Conservation (phyloP, 2,113 vertebrate genomes). For the Mobula birostris region DNA sequence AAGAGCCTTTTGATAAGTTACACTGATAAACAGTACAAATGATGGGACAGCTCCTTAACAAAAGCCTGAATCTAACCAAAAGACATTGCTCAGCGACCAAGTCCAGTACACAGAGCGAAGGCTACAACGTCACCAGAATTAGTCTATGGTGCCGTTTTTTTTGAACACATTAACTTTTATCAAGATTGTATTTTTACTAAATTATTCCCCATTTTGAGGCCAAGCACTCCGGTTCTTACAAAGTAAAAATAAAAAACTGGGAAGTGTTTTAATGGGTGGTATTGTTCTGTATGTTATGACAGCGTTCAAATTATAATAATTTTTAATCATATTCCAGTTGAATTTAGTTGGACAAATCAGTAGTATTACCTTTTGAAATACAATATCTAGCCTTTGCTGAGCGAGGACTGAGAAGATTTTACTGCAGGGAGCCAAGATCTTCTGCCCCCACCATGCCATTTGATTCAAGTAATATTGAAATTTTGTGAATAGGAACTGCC, state of each 20-base stretch:
- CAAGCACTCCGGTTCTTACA: neutral
- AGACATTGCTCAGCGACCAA: neutral
- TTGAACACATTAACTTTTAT: neutral
- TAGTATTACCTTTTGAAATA: neutral
- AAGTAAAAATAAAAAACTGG: neutral
- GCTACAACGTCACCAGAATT: neutral
- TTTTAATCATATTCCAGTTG: neutral
- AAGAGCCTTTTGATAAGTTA: conserved; percentile 41
- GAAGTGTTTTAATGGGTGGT: too few relatives aligned
- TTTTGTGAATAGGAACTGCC: conserved; percentile 64
- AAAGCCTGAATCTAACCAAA: conserved; percentile 19
- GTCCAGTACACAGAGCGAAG: neutral
- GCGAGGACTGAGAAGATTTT: conserved; percentile 36
- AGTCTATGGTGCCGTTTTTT: neutral
- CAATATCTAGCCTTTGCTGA: conserved; percentile 35
- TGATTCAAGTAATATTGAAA: conserved; percentile 50
- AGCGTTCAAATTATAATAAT: neutral
- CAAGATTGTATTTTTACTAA: neutral
- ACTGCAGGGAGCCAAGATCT: neutral
- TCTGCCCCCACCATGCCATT: conserved; percentile 36
- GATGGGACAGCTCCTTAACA: conserved; percentile 37
- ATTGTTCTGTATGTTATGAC: neutral
- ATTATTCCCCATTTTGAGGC: neutral
- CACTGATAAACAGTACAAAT: conserved; percentile 44
- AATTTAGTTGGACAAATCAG: neutral